Conservation (phyloP, 1,140 invertebrate genomes). For the Psix sp. region DNA sequence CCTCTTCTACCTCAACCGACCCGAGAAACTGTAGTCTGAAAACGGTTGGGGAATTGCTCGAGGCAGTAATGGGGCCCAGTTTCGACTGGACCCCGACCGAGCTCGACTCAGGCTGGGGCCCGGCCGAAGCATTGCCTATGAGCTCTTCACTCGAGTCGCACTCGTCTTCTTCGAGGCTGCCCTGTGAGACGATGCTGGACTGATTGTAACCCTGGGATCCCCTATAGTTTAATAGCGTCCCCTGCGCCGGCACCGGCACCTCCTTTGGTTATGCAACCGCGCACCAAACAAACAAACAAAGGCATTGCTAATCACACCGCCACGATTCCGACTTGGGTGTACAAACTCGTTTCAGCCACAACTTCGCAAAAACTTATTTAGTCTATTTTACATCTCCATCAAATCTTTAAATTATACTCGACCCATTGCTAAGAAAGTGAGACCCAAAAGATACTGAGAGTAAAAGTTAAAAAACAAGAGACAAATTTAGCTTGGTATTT, state of each 20-base stretch:
- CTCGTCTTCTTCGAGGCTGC: constrained; percentile 75
- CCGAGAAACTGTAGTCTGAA: constrained; percentile 90
- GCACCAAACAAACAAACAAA: constrained; percentile 75
- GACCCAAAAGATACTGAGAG: too few species aligned
- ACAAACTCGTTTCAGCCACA: constrained; percentile 16
- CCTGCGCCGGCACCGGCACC: constrained; percentile 71
- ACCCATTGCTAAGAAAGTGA: too few species aligned
- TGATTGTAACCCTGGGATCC: constrained; percentile 72
- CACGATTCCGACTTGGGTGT: constrained; percentile 48
- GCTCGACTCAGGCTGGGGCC: constrained; percentile 69
- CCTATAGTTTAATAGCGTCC: constrained; percentile 75
- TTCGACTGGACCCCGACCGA: constrained; percentile 72
- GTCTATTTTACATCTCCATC: too few species aligned
- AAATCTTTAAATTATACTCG: too few species aligned
- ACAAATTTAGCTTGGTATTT: too few species aligned
- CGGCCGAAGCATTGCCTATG: constrained; percentile 73
- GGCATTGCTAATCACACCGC: constrained; percentile 73
- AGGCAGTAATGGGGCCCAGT: constrained; percentile 73
- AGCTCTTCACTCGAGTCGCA: constrained; percentile 76
- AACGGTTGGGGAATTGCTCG: constrained; percentile 78
- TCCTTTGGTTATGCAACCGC: constrained; percentile 71
- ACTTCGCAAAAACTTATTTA: too few species aligned
- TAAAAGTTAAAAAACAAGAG: too few species aligned
- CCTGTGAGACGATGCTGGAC: constrained; percentile 74
- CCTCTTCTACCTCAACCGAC: constrained; percentile 90